These are phyloP conservation scores for Cataglyphis altisquamis DNA, from an alignment of 2,888 invertebrate species.

Conservation along the genomic window DNA sequence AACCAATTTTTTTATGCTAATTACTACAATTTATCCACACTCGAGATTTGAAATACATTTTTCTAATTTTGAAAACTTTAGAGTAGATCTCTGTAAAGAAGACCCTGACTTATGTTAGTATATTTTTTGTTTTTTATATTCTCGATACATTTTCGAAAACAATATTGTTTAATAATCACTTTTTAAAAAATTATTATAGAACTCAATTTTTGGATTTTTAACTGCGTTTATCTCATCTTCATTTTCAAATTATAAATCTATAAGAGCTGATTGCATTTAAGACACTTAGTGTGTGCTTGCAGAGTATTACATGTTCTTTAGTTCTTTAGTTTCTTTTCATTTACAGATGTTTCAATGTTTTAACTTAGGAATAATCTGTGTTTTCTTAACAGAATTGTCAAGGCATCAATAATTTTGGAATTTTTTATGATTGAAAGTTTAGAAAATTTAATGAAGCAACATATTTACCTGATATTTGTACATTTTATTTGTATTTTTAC, in stretches of 20 bases:
- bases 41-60: background rate
- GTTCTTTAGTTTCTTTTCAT: background rate
- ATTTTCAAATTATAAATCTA: constrained; percentile 76
- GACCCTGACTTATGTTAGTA: constrained; percentile 42
- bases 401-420: background rate
- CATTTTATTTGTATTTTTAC: background rate
- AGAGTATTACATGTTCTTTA: constrained; percentile 40
- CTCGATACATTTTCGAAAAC: constrained; percentile 64
- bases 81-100: background rate
- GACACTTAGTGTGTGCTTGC: constrained; percentile 71
- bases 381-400: too few relatives aligned
- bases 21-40: background rate
- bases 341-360: background rate
- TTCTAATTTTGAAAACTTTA: background rate
- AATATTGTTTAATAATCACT: constrained; percentile 58
- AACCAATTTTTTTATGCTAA: background rate
- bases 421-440: background rate
- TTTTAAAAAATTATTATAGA: constrained; percentile 58
- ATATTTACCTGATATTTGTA: background rate
- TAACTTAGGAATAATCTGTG: background rate
- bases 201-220: constrained; percentile 61
- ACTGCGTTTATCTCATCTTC: constrained; percentile 30
- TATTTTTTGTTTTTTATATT: constrained; percentile 54
- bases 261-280: constrained; percentile 81
- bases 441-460: background rate